Evolutionary conservation across 2,113 vertebrate species (phyloP).

Genomic region (Tursiops truncatus): DNA sequence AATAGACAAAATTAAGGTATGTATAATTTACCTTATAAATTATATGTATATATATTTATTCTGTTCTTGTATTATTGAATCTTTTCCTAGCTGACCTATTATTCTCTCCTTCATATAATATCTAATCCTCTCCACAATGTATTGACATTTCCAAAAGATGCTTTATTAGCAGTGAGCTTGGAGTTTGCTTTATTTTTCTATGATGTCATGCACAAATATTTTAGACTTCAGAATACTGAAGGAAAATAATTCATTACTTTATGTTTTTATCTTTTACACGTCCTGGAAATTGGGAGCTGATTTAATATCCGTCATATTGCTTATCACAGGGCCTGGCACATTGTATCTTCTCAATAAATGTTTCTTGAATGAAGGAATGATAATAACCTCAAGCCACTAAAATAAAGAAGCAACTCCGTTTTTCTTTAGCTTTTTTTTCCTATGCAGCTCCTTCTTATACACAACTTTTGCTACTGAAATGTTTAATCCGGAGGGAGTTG

Average conservation of each 20-base stretch:
- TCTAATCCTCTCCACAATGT: not conserved
- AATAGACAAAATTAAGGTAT: slow-evolving; percentile 21
- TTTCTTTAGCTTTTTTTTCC: slow-evolving; percentile 23
- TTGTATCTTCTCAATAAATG: not conserved
- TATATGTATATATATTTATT: not conserved
- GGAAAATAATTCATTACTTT: not conserved
- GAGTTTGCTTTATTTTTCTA: slow-evolving; percentile 25
- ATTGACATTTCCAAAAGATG: not conserved
- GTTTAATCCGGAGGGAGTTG: slow-evolving; percentile 20
- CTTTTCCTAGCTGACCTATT: not conserved
- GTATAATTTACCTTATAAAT: not conserved
- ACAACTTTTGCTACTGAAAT: slow-evolving; percentile 20
- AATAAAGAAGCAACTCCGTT: not conserved
- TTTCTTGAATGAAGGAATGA: slow-evolving; percentile 46
- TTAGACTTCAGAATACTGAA: slow-evolving; percentile 27
- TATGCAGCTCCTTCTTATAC: not conserved
- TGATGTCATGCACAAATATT: slow-evolving; percentile 9
- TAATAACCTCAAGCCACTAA: not conserved
- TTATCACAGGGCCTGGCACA: not conserved
- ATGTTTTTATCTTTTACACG: not conserved
- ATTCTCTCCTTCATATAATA: not conserved
- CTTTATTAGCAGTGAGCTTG: slow-evolving; percentile 6
- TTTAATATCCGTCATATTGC: not conserved
- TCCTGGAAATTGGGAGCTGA: not conserved
- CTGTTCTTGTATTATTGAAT: not conserved